Percentiles rank a stretch among this genome's conserved stretches.
Conservation (phyloP, 1,140 invertebrate genomes). For the Dendrolimus kikuchii region DNA sequence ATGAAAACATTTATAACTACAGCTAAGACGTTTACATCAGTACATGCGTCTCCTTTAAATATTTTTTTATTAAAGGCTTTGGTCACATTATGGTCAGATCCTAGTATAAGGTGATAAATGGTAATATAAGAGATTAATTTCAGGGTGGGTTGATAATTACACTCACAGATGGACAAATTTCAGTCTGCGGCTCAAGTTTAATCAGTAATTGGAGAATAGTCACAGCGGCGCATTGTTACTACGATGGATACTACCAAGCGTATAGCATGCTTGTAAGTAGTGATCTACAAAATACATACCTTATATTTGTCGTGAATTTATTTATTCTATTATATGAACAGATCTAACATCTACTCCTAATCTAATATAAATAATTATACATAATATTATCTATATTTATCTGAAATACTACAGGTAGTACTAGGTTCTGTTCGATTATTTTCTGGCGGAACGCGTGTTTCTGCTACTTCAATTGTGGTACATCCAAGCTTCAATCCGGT, state of each 20-base stretch:
- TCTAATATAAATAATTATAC: not conserved
- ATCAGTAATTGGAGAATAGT: conserved; percentile 2
- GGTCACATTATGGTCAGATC: too few relatives aligned
- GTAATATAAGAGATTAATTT: too few relatives aligned
- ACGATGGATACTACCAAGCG: conserved; percentile 6
- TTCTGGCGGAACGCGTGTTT: conserved; percentile 7
- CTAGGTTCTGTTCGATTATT: conserved; percentile 8
- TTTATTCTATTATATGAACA: too few relatives aligned
- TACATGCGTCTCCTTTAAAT: too few relatives aligned
- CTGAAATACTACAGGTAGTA: conserved; percentile 1
- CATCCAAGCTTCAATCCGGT: conserved; percentile 9
- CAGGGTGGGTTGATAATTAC: conserved; percentile 17
- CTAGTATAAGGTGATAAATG: too few relatives aligned
- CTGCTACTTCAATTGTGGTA: not conserved
- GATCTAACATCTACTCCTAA: not conserved
- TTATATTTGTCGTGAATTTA: too few relatives aligned
- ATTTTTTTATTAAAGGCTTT: not conserved
- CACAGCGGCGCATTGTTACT: conserved; percentile 12
- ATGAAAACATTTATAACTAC: too few relatives aligned
- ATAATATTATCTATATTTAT: too few relatives aligned
- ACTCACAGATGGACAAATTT: conserved; percentile 5
- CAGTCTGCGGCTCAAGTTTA: conserved; percentile 15
- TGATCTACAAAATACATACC: too few relatives aligned
- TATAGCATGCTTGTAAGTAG: not conserved
- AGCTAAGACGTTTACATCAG: too few relatives aligned